A percentile compares a stretch with the other conserved stretches of the same genome.
phyloP scores from a whole-genome alignment of 1,140 invertebrate species.

The Tyrophagus putrescentiae region DNA sequence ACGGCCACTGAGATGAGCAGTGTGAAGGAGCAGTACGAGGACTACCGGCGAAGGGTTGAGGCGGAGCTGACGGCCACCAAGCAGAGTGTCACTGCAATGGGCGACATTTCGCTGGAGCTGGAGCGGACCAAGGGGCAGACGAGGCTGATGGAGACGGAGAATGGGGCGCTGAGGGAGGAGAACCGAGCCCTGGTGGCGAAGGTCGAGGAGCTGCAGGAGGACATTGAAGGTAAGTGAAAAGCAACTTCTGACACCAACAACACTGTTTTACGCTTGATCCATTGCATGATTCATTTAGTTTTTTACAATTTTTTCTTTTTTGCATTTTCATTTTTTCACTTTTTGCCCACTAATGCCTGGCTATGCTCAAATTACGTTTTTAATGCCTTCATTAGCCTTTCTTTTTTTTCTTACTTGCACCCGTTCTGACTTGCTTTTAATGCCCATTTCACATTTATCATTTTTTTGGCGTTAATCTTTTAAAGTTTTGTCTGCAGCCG shows the following conservation, averaged over 20 bases:
- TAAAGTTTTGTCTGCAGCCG: too few relatives aligned
- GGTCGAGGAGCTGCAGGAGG: conserved; percentile 19
- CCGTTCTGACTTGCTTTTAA: too few relatives aligned
- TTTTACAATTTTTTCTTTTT: background rate
- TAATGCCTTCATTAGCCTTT: too few relatives aligned
- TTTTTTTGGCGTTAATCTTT: too few relatives aligned
- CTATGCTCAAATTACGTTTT: too few relatives aligned
- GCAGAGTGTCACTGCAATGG: background rate
- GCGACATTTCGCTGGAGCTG: conserved; percentile 4
- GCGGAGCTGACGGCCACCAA: background rate
- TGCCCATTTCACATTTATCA: too few relatives aligned
- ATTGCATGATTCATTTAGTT: too few relatives aligned
- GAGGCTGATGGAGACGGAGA: conserved; percentile 13
- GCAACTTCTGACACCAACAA: too few relatives aligned
- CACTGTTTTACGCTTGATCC: too few relatives aligned
- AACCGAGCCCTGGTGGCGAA: conserved; percentile 16
- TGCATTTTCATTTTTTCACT: background rate
- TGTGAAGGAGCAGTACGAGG: conserved; percentile 13
- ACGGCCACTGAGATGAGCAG: background rate
- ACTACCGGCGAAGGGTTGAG: conserved; percentile 3
- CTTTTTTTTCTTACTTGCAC: too few relatives aligned
- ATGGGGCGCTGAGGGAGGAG: conserved; percentile 11
- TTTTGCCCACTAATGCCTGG: too few relatives aligned
- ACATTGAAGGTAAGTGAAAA: conserved; percentile 22
- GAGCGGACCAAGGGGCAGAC: conserved; percentile 2